These are phyloP conservation scores for Scrobipalpa atriplicella DNA, from an alignment of 2,888 invertebrate species.

Conservation along the genomic window DNA sequence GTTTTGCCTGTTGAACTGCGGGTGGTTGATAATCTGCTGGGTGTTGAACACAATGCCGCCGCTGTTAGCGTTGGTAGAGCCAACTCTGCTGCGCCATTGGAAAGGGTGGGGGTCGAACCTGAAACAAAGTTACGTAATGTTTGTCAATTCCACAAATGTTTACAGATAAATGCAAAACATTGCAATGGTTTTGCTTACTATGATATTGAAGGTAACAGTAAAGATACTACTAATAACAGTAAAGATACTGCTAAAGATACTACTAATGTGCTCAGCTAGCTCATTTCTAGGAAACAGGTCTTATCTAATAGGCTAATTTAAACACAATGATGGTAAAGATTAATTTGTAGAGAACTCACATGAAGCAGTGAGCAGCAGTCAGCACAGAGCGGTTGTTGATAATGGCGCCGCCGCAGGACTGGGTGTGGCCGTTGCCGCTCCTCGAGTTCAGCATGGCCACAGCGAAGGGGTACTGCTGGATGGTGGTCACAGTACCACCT, in stretches of 20 bases:
- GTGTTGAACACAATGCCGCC: constrained; percentile 48
- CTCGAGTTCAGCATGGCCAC: constrained; percentile 40
- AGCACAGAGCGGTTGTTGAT: constrained; percentile 48
- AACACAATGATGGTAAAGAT: neutral
- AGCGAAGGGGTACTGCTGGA: constrained; percentile 43
- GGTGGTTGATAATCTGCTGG: constrained; percentile 47
- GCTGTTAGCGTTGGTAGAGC: constrained; percentile 49
- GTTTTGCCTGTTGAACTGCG: constrained; percentile 46
- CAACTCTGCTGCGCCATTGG: constrained; percentile 42
- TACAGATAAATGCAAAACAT: neutral
- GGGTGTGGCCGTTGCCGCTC: constrained; percentile 32
- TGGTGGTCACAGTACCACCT: constrained; percentile 47
- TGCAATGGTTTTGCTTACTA: neutral
- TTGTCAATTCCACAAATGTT: neutral
- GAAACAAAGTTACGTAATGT: neutral
- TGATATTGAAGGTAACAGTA: neutral
- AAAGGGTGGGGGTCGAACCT: neutral
- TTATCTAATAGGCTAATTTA: no score
- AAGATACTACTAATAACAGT: no score
- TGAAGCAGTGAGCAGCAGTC: constrained; percentile 51
- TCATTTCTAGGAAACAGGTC: neutral
- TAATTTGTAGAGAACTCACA: neutral
- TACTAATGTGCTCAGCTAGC: no score
- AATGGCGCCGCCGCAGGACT: constrained; percentile 45
- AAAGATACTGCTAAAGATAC: no score